Conservation (phyloP, 2,888 invertebrate genomes). For the Seira ritae region DNA sequence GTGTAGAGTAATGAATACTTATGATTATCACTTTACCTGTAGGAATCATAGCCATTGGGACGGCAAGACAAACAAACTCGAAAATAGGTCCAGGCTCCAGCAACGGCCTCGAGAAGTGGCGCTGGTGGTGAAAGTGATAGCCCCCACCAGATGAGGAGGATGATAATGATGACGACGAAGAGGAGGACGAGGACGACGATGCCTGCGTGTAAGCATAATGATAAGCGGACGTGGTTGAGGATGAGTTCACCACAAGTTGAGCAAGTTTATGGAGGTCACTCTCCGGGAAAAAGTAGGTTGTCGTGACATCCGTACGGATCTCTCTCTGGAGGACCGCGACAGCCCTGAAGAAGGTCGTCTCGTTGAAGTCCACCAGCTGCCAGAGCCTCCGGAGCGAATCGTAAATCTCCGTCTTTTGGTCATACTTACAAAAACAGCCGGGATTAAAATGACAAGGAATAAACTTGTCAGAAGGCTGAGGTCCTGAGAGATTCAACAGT, state of each 20-base stretch:
- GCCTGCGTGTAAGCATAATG: constrained; percentile 13
- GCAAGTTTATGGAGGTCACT: constrained; percentile 65
- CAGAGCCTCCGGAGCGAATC: constrained; percentile 69
- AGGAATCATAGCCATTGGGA: constrained; percentile 72
- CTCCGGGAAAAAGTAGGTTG: constrained; percentile 68
- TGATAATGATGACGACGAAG: constrained; percentile 28
- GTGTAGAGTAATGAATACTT: no score
- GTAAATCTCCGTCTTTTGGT: constrained; percentile 72
- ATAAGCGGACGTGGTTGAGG: constrained; percentile 38
- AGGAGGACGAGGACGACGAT: constrained; percentile 26
- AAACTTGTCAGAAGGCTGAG: constrained; percentile 71
- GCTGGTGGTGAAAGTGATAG: not conserved
- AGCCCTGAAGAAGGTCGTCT: constrained; percentile 66
- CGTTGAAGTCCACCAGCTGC: constrained; percentile 71
- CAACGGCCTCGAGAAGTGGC: constrained; percentile 26
- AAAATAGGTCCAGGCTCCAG: constrained; percentile 70
- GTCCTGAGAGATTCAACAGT: constrained; percentile 52
- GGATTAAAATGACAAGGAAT: constrained; percentile 72
- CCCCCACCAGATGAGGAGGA: no score
- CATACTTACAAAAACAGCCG: constrained; percentile 72
- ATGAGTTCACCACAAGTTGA: constrained; percentile 65
- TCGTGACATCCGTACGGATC: constrained; percentile 67
- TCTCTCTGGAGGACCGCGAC: constrained; percentile 62
- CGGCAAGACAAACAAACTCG: constrained; percentile 71
- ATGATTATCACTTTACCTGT: constrained; percentile 65